Conservation (phyloP, 1,140 invertebrate species). For the Laupala kohalensis region DNA sequence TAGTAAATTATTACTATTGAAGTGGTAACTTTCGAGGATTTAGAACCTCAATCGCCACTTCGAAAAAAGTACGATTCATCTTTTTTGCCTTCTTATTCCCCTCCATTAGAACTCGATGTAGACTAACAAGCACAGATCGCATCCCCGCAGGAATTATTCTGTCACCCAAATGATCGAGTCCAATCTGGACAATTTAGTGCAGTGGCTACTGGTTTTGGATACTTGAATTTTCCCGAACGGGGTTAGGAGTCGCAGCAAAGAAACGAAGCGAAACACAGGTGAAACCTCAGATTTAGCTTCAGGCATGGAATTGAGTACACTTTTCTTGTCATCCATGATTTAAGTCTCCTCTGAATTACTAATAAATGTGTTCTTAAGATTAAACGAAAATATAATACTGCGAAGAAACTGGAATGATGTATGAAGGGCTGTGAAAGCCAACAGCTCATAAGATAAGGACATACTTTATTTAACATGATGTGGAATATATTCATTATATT, state of each 20-base stretch:
- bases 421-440: neutral
- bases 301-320: neutral
- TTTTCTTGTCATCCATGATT: neutral
- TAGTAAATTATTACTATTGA: too few relatives aligned
- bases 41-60: too few relatives aligned
- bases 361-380: too few relatives aligned
- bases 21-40: too few relatives aligned
- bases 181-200: neutral
- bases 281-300: neutral
- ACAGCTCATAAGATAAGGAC: neutral
- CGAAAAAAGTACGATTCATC: too few relatives aligned
- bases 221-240: neutral
- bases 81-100: too few relatives aligned
- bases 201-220: neutral
- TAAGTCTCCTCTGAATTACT: neutral
- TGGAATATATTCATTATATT: neutral
- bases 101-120: neutral
- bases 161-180: neutral
- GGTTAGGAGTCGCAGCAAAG: neutral
- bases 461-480: neutral
- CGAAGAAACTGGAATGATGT: neutral
- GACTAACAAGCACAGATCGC: neutral
- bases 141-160: neutral
- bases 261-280: neutral
- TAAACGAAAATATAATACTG: neutral